Base-by-base conservation (phyloP, 23 tunicate species). In the Corella eumyota region DNA sequence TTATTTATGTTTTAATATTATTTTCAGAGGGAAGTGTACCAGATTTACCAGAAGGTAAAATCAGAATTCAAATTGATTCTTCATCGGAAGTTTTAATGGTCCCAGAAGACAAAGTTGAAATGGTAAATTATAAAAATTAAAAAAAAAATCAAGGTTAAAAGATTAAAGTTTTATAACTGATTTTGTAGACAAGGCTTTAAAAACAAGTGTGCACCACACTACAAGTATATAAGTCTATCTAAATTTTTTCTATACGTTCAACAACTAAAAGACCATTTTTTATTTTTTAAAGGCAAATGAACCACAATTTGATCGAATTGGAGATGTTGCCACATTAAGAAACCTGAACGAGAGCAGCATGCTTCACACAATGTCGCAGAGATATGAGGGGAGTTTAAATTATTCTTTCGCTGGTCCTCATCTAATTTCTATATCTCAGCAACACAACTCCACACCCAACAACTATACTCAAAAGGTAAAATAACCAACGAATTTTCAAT, bases 341-440 rank as follows among this genome's bases (percentile, higher is more conserved):
- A 84, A 69, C 51, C 60, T 92, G 38, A 92, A 92, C 59, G 87
- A 83, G 34, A 68, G 86, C 32, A 67, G 87, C 44, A 35, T 85
- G 13, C 55, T 92, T 7, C 79, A 92, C 58, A 77, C 85, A 4
- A 32, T 92, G 20, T 29, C 60, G n/a, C 75, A 77, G 45, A 60
- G 90, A 32, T 72, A 76, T 54, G 63, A 55, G 6, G 90, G 83
- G 6, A 58, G 64, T 1, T 47, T 83, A 20, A 26, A 57, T 34
- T 71, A 76, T 45, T 60, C 99, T 0, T 72, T 64, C 44, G 85
- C 78, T 31, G 99, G 99, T 23, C 75, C 79, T 37, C 87, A 92
- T 56, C 73, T 92, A 19, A 49, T 92, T 25, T 25, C 82, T 0
- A 29, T 74, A 21, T 26, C 66, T 22, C 74, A 73, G 7, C 38